These are phyloP conservation scores for Trididemnum nubilum DNA, from an alignment of 23 tunicate species.

Conservation along the genomic window DNA sequence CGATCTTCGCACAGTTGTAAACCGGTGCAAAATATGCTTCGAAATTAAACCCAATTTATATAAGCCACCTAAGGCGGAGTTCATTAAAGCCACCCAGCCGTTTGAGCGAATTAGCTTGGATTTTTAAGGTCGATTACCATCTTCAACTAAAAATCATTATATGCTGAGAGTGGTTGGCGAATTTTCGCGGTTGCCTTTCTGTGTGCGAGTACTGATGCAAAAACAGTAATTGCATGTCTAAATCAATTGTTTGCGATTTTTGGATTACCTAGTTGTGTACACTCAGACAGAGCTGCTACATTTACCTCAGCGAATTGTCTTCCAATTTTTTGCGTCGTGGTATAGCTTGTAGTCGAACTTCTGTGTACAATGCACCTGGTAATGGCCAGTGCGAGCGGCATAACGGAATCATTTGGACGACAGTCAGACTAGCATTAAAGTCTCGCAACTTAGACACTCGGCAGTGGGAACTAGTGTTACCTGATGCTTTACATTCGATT, in stretches of 20 bases:
- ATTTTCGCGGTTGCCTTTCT: conserved; percentile 19
- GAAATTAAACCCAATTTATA: conserved; percentile 33
- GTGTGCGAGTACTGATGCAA: conserved; percentile 10
- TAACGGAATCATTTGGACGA: too few relatives aligned
- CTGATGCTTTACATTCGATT: too few relatives aligned
- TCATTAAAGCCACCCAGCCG: conserved; percentile 37
- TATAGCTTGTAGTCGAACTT: too few relatives aligned
- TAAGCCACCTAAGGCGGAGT: conserved; percentile 8
- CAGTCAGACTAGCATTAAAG: too few relatives aligned
- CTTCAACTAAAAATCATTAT: conserved; percentile 16
- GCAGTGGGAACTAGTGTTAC: too few relatives aligned
- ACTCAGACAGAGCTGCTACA: conserved; percentile 24
- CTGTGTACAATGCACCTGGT: too few relatives aligned
- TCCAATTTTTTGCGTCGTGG: too few relatives aligned
- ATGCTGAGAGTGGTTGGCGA: conserved; percentile 14
- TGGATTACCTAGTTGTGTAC: conserved; percentile 1
- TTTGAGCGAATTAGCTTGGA: conserved; percentile 12
- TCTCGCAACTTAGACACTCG: too few relatives aligned
- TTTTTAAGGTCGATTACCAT: conserved; percentile 22
- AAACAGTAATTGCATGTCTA: background rate
- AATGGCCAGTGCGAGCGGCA: too few relatives aligned
- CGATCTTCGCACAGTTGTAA: too few relatives aligned
- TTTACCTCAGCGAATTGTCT: too few relatives aligned
- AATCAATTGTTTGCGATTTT: conserved; percentile 12
- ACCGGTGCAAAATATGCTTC: too few relatives aligned